These are phyloP conservation scores for Chrysolina americana DNA, from an alignment of 2,888 invertebrate species.

Conservation along the genomic window DNA sequence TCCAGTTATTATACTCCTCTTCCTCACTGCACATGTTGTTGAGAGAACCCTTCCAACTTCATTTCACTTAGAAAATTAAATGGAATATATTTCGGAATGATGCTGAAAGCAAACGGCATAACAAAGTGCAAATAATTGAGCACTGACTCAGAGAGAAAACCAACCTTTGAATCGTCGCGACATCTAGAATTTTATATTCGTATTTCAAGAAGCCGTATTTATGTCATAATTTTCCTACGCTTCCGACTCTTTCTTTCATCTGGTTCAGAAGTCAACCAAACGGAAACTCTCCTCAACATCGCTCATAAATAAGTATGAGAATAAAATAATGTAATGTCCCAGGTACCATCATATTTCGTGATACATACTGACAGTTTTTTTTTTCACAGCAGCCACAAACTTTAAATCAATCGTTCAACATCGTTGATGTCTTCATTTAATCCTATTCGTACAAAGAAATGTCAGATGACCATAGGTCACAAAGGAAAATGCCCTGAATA, in stretches of 20 bases:
- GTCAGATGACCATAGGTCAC: too few relatives aligned
- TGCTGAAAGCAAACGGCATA: neutral
- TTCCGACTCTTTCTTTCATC: neutral
- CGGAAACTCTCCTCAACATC: neutral
- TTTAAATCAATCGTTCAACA: too few relatives aligned
- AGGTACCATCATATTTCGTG: too few relatives aligned
- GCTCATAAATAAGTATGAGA: neutral
- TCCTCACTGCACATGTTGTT: too few relatives aligned
- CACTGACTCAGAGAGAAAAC: neutral
- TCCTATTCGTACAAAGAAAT: too few relatives aligned
- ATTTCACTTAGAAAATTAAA: too few relatives aligned
- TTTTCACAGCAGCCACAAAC: too few relatives aligned
- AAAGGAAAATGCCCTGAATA: too few relatives aligned
- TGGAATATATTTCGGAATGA: neutral
- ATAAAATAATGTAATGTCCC: neutral
- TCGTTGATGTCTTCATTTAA: too few relatives aligned
- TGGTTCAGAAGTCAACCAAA: neutral
- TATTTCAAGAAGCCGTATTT: neutral
- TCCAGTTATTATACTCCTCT: too few relatives aligned
- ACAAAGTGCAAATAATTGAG: slow-evolving; percentile 9
- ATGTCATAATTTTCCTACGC: neutral
- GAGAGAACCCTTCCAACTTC: too few relatives aligned
- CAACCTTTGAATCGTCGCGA: neutral
- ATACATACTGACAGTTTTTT: too few relatives aligned
- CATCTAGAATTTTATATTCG: slow-evolving; percentile 1